Conservation (phyloP, 1,140 invertebrate species). For the Mamestra configurata region DNA sequence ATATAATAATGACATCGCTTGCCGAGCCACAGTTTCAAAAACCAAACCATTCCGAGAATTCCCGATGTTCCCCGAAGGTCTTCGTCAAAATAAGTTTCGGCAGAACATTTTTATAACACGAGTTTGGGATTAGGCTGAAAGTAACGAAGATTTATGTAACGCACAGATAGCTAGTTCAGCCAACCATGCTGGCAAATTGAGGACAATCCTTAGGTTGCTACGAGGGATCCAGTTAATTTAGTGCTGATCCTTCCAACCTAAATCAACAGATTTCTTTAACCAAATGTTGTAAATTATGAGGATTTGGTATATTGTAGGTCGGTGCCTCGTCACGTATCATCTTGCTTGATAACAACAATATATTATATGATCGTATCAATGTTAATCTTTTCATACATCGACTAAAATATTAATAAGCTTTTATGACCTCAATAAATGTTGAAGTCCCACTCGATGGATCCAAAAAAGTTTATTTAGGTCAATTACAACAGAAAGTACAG, state of each 20-base stretch:
- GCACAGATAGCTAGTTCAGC: constrained; percentile 26
- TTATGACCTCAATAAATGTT: too few species aligned
- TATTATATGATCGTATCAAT: too few species aligned
- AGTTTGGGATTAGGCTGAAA: constrained; percentile 20
- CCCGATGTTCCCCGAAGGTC: neutral
- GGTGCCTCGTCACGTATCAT: neutral
- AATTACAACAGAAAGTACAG: too few species aligned
- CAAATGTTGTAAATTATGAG: neutral
- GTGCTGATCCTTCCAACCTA: neutral
- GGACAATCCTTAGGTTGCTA: constrained; percentile 40
- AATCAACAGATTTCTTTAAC: constrained; percentile 10
- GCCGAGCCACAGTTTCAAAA: neutral
- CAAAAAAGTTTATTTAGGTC: too few species aligned
- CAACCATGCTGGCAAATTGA: constrained; percentile 31
- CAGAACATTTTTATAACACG: constrained; percentile 39
- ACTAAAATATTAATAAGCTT: too few species aligned
- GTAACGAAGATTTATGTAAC: constrained; percentile 36
- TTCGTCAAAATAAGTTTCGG: neutral
- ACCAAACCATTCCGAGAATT: neutral
- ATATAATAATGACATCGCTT: neutral
- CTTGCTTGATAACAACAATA: neutral
- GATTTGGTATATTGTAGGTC: neutral
- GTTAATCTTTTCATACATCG: too few species aligned
- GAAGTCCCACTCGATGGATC: too few species aligned
- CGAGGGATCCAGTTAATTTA: constrained; percentile 27